Evolutionary conservation across 2,888 invertebrate species (phyloP), one percentile per base, ranked within the genome.

Genomic region (Flabesymbios commensalis): DNA sequence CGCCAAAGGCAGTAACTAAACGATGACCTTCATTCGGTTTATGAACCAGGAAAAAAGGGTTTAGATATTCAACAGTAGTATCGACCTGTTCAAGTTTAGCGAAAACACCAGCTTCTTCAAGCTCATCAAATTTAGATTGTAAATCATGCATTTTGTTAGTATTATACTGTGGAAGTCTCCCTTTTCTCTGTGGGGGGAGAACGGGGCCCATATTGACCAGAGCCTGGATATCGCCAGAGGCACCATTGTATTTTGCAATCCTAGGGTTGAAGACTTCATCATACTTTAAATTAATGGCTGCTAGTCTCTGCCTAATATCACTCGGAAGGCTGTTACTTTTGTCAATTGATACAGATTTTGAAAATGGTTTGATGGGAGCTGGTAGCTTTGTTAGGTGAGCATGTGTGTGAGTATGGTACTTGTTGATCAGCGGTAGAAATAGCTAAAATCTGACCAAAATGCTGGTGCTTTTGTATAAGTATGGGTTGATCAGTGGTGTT

Each of bases 101-200:
- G 10, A 57, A 51, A n/a, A 57, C 57, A 1, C 57, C 51, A 24
- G 28, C 51, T n/a, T 19, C 3, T 19, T 57, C 51, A 24, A 57
- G 41, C 29, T 57, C 51, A 36, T 57, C 49, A 24, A 57, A 57
- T 28, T 1, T 49, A n/a, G 10, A n/a, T 36, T 57, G 57, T 3
- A 51, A 51, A 4, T 51, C 51, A 22, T 29, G 24, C 19, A 41
- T 17, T 1, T 26, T 39, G n/a, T 1, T 19, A n/a, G 29, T 36
- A 10, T 57, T 57, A 22, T 57, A 57, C 3, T 51, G 48, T 7
- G 57, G 57, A 14, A 57, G 26, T 17, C 51, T 19, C 26, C 36
- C 57, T 26, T 57, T 57, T 39, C 57, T 22, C 41, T 33, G 57
- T 49, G 57, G 51, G 39, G 57, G 57, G 17, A 57, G 39, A 3